Evolutionary conservation across 2,797 vertebrate genomes (phyloP), one percentile per base, ranked within the genome.

Genomic region (Mus minutoides): DNA sequence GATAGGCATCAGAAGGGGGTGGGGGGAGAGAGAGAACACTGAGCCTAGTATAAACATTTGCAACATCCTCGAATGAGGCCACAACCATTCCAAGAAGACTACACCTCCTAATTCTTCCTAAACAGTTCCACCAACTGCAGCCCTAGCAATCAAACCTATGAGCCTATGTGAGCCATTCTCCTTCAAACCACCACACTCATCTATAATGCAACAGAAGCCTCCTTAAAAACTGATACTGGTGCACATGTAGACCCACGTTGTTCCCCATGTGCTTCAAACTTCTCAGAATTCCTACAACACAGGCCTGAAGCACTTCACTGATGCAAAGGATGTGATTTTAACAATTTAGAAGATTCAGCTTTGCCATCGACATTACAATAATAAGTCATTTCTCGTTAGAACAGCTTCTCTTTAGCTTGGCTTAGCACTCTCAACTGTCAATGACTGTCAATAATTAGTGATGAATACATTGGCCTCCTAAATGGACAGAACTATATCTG

Each of bases 231-330:
- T 31, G 88, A 69, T 4, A 29, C 14, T 46, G 24, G n/a, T 79
- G 14, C 8, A 91, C 40, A 54, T 19, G 62, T 43, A 64, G 10
- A 89, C 58, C 75, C 1, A 34, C 3, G 84, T 58, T 2, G 5
- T 64, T 90, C 90, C 46, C 52, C 91, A 14, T 80, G 87, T 97
- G 46, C 82, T 87, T 91, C 60, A 83, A 95, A 60, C 14, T 62
- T 83, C 46, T 58, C 31, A 40, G 89, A 89, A 76, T 86, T 84
- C 94, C 69, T 79, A 43, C 4, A 79, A 67, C 75, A 56, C 2
- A 88, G 17, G 1, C 5, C 82, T 31, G 40, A 92, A 84, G 56
- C 8, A 69, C 62, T 88, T 87, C 34, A 88, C 37, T 40, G 40
- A 76, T 64, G 79, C 67, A 84, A 73, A 90, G 67, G 92, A 89